A percentile compares a stretch with the other conserved stretches of the same genome.
Evolutionary conservation across 2,113 vertebrate genomes (phyloP).

Genomic region (Marmota flaviventris): DNA sequence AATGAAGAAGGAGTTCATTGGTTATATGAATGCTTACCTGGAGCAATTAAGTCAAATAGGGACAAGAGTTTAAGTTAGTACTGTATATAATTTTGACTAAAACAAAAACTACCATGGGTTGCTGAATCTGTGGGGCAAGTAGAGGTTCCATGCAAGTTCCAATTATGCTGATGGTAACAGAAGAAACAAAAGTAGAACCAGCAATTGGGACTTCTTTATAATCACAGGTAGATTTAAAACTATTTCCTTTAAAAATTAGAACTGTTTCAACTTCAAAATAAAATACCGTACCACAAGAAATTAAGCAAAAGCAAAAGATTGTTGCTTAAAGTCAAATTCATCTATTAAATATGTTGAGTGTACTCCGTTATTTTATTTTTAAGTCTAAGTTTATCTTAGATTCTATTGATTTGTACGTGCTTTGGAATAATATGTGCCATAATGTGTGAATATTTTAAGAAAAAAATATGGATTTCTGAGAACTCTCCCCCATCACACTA

Average conservation of each 20-base stretch:
- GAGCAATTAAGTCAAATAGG: conserved; percentile 7
- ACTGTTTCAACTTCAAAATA: conserved; percentile 44
- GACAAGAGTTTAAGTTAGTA: neutral
- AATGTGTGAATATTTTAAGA: conserved; percentile 49
- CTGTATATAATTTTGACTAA: neutral
- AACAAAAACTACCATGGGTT: neutral
- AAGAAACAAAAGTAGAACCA: neutral
- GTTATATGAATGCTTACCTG: neutral
- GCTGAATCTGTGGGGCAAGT: neutral
- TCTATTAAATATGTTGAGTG: conserved; percentile 22
- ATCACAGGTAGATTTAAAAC: neutral
- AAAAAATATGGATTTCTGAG: conserved; percentile 51
- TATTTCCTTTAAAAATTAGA: neutral
- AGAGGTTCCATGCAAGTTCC: neutral
- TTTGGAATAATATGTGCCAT: conserved; percentile 19
- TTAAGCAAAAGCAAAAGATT: conserved; percentile 25
- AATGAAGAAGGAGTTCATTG: neutral
- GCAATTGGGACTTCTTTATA: neutral
- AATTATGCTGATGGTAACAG: neutral
- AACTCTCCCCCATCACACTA: neutral
- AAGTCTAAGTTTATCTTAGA: conserved; percentile 52
- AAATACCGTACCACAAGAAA: conserved; percentile 33
- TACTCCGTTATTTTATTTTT: conserved; percentile 50
- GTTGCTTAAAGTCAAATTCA: conserved; percentile 45
- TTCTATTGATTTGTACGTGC: conserved; percentile 11